Percentiles rank a stretch among this genome's conserved stretches.
Conservation (phyloP, 1,140 invertebrate genomes). For the Scaptomyza montana region DNA sequence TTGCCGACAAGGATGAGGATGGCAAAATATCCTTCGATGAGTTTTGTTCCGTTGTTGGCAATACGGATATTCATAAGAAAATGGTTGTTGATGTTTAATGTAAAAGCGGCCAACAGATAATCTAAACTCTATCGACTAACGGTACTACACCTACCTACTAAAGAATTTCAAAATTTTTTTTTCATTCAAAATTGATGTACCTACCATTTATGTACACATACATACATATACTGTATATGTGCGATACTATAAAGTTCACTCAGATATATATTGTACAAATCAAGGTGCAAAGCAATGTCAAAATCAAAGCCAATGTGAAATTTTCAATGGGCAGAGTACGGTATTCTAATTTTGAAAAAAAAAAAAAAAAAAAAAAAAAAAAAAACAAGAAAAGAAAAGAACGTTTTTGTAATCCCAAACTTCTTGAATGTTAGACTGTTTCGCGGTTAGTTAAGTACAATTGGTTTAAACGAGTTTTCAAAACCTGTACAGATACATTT, state of each 20-base stretch:
- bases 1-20: constrained; percentile 98
- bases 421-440: neutral
- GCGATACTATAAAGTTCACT: neutral
- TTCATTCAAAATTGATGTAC: constrained; percentile 34
- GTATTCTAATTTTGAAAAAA: neutral
- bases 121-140: constrained; percentile 9
- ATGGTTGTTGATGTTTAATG: constrained; percentile 99
- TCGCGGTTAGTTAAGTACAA: neutral
- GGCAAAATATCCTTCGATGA: constrained; percentile 98
- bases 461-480: neutral
- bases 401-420: neutral
- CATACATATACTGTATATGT: too few relatives aligned
- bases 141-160: constrained; percentile 16
- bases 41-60: constrained; percentile 97
- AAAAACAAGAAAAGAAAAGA: too few relatives aligned
- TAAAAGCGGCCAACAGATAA: constrained; percentile 11
- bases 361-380: too few relatives aligned
- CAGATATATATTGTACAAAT: neutral
- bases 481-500: neutral
- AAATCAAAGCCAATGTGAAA: neutral
- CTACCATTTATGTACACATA: constrained; percentile 19
- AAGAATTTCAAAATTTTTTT: constrained; percentile 8
- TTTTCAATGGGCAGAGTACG: neutral
- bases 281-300: neutral
- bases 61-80: constrained; percentile 99